A percentile compares a stretch with the other conserved stretches of the same genome.
Conservation (phyloP, 2,797 vertebrate species). For the Poecile montanus region DNA sequence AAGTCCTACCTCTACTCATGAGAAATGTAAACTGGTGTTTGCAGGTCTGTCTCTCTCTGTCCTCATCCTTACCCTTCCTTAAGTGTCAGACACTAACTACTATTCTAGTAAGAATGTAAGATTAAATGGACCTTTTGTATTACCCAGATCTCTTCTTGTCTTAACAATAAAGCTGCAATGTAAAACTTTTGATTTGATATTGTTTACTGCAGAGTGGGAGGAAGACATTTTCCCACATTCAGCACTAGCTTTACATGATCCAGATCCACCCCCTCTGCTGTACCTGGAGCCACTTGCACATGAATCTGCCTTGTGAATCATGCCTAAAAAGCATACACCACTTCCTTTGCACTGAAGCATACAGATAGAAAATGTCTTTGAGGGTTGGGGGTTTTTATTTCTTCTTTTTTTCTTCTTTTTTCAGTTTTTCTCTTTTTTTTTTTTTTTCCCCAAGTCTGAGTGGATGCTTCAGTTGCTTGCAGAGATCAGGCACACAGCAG, state of each 20-base stretch:
- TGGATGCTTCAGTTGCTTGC: slow-evolving; percentile 42
- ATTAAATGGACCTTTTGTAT: neutral
- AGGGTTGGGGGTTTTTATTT: neutral
- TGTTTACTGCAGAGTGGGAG: neutral
- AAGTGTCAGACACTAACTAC: neutral
- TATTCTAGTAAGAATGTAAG: neutral
- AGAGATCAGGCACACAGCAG: slow-evolving; percentile 42
- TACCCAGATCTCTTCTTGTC: neutral
- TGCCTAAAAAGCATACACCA: slow-evolving; percentile 34
- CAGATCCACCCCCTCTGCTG: slow-evolving; percentile 6
- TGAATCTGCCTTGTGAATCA: slow-evolving; percentile 51
- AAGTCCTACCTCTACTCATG: neutral
- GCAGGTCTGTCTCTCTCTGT: neutral
- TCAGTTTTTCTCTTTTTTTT: fast-evolving
- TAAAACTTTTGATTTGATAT: neutral
- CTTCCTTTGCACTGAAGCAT: slow-evolving; percentile 47
- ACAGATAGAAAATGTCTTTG: slow-evolving; percentile 33
- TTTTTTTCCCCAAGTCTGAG: neutral
- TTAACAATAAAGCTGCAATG: neutral
- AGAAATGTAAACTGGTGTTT: neutral
- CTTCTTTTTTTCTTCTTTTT: neutral
- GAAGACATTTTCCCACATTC: slow-evolving; percentile 4
- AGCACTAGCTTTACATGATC: neutral
- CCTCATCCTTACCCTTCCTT: neutral
- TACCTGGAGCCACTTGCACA: slow-evolving; percentile 54